phyloP scores from a whole-genome alignment of 2,888 invertebrate genomes.

The Hyposoter dolosus region DNA sequence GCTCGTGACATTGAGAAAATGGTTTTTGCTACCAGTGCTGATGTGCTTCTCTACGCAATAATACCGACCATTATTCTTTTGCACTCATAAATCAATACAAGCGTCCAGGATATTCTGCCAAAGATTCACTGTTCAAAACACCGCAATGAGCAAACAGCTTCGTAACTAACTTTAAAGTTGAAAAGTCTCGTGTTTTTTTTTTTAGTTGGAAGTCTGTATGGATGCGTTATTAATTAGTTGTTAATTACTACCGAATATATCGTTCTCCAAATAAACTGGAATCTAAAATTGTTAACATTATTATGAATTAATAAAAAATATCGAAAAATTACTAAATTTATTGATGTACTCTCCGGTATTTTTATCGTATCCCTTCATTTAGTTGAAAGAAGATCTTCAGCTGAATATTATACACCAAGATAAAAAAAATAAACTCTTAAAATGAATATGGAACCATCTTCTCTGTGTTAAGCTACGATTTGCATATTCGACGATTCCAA shows the following conservation, averaged over 20 bases:
- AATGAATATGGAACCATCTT: neutral
- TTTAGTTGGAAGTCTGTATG: neutral
- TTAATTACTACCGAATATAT: neutral
- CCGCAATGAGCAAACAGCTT: neutral
- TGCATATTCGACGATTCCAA: slow-evolving; percentile 12
- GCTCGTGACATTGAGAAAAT: slow-evolving; percentile 76
- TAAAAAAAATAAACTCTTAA: neutral
- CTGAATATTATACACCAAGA: neutral
- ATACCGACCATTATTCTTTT: slow-evolving; percentile 34
- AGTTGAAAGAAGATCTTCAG: neutral
- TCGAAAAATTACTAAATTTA: neutral
- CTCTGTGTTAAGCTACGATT: slow-evolving; percentile 3
- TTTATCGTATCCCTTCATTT: neutral
- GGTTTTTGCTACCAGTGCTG: slow-evolving; percentile 36
- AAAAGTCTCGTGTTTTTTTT: neutral
- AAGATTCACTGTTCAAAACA: neutral
- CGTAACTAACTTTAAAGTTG: neutral
- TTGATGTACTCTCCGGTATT: neutral
- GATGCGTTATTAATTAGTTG: neutral
- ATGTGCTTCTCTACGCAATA: slow-evolving; percentile 22
- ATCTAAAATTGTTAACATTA: neutral
- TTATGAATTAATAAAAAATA: neutral
- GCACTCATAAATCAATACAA: neutral
- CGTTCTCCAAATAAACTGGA: neutral
- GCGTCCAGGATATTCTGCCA: neutral